phyloP scores from a whole-genome alignment of 2,797 vertebrate species.

The Limnodromus scolopaceus region DNA sequence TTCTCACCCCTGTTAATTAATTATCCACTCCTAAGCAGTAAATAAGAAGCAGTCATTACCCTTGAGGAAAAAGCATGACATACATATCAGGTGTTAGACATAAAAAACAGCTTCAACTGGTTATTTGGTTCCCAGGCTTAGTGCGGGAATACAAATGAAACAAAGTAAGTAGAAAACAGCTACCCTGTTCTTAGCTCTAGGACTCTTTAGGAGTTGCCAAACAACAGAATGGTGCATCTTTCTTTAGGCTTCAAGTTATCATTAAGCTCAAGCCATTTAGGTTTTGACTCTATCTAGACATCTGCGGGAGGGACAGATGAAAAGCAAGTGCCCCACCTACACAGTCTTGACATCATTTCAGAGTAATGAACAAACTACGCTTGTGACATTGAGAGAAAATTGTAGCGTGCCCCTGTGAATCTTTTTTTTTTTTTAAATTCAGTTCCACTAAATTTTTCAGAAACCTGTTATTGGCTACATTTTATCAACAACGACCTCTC shows the following conservation, averaged over 20 bases:
- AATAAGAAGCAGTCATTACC: constrained; percentile 32
- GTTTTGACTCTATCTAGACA: neutral
- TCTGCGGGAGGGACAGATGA: neutral
- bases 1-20: constrained; percentile 50
- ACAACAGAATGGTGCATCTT: neutral
- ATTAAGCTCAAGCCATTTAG: neutral
- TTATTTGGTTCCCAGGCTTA: constrained; percentile 21
- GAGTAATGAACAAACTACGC: neutral
- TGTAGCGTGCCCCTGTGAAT: neutral
- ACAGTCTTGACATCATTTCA: neutral
- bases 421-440: neutral
- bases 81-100: constrained; percentile 18
- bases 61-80: constrained; percentile 18
- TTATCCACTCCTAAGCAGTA: constrained; percentile 35
- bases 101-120: constrained; percentile 5
- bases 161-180: neutral
- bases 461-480: neutral
- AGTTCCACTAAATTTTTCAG: neutral
- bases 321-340: neutral
- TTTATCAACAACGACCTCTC: neutral
- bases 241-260: neutral
- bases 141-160: neutral
- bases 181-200: neutral
- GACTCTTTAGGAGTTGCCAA: neutral
- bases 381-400: neutral